Evolutionary conservation across 1,140 invertebrate species (phyloP).

Genomic region (Orchestia grillus): DNA sequence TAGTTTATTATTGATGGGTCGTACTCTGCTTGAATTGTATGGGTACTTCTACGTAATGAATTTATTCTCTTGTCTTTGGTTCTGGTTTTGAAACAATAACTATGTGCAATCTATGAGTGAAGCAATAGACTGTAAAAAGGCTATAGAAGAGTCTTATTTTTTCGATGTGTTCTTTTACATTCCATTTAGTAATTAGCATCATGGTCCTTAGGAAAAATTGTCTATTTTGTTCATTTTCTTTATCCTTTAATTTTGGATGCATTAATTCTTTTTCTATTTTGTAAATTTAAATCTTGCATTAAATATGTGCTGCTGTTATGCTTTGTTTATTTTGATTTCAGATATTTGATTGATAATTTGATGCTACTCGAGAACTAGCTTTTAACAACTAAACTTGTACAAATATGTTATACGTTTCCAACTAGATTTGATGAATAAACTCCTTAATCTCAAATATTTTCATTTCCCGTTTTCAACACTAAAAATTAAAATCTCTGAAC

Average conservation of each 20-base stretch:
- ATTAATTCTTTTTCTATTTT: neutral
- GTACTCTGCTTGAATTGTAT: too few species aligned
- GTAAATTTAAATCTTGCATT: neutral
- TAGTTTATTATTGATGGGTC: too few species aligned
- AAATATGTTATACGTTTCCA: constrained; percentile 26
- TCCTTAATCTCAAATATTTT: neutral
- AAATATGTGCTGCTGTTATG: neutral
- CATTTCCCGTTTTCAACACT: neutral
- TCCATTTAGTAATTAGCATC: neutral
- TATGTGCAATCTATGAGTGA: neutral
- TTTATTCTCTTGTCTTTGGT: too few species aligned
- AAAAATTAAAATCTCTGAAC: neutral
- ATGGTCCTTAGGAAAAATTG: neutral
- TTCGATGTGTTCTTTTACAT: neutral
- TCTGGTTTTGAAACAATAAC: neutral
- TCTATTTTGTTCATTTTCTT: neutral
- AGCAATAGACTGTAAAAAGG: neutral
- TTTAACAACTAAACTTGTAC: constrained; percentile 25
- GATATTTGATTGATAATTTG: neutral
- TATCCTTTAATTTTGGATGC: neutral
- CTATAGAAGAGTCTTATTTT: neutral
- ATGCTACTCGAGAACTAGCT: neutral
- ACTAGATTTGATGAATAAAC: neutral
- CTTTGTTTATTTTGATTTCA: neutral
- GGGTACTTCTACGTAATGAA: too few species aligned